A percentile compares a stretch with the other conserved stretches of the same genome.
These are phyloP conservation scores for Grus americana DNA, from an alignment of 2,113 vertebrate species.

Conservation along the genomic window DNA sequence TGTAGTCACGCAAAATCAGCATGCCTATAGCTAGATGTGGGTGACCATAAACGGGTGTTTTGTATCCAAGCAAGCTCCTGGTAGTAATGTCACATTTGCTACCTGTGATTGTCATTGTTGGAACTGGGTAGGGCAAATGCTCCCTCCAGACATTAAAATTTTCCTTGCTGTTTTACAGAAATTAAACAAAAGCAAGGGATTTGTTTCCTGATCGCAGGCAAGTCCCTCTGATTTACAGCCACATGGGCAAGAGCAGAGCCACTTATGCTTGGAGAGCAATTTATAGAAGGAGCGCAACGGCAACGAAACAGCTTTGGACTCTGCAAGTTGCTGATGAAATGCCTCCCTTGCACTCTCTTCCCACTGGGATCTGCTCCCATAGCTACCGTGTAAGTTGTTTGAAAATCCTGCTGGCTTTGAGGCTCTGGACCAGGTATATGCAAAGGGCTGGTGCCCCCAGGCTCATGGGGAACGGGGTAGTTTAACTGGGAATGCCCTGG, in stretches of 20 bases:
- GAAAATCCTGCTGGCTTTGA: not conserved
- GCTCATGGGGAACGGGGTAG: not conserved
- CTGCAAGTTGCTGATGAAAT: not conserved
- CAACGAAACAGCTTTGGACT: not conserved
- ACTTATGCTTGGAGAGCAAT: slow-evolving; percentile 36
- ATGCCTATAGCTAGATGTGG: not conserved
- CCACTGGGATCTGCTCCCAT: not conserved
- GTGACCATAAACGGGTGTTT: not conserved
- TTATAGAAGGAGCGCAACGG: not conserved
- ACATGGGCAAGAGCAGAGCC: not conserved
- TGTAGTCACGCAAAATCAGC: not conserved
- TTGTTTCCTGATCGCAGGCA: not conserved
- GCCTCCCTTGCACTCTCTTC: not conserved
- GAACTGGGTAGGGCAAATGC: not conserved
- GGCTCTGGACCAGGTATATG: not conserved
- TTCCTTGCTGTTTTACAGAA: not conserved
- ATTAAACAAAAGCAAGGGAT: slow-evolving; percentile 10
- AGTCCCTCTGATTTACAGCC: slow-evolving; percentile 19
- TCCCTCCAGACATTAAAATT: not conserved
- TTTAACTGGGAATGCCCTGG: not conserved
- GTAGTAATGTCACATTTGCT: not conserved
- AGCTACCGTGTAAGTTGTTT: not conserved
- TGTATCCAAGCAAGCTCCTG: not conserved
- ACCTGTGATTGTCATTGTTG: not conserved
- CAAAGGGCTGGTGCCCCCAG: not conserved